These are phyloP conservation scores for Globodera rostochiensis DNA, from an alignment of 1,140 invertebrate genomes.

Conservation along the genomic window DNA sequence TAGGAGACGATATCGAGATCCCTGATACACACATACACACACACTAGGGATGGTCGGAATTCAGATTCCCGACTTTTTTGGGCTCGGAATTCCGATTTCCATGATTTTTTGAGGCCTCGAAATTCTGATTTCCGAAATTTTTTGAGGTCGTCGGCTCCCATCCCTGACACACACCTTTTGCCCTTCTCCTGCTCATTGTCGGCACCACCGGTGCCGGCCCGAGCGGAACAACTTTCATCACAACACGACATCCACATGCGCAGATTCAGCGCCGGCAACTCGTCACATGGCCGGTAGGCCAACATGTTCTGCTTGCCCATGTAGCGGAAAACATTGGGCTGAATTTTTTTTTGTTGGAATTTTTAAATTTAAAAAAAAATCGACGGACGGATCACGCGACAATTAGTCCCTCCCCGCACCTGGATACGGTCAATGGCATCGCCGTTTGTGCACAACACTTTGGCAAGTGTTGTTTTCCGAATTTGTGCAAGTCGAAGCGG, in stretches of 20 bases:
- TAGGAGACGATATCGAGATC: too few relatives aligned
- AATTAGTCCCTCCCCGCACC: constrained; percentile 33
- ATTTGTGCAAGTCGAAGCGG: constrained; percentile 76
- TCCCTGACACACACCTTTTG: not conserved
- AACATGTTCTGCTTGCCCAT: constrained; percentile 51
- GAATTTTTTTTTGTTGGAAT: not conserved
- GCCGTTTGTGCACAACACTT: constrained; percentile 79
- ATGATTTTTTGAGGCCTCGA: too few relatives aligned
- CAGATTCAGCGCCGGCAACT: constrained; percentile 51
- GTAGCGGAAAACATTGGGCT: constrained; percentile 61
- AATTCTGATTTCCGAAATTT: too few relatives aligned
- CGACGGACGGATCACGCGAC: not conserved
- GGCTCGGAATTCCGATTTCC: too few relatives aligned
- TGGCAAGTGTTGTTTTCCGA: constrained; percentile 74
- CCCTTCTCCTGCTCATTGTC: not conserved
- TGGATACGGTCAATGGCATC: constrained; percentile 73
- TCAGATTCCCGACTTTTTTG: too few relatives aligned
- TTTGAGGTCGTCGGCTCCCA: too few relatives aligned
- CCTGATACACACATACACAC: too few relatives aligned
- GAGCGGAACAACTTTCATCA: constrained; percentile 52
- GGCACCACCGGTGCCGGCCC: not conserved
- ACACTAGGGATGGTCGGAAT: too few relatives aligned
- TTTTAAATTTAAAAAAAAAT: not conserved
- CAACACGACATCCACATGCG: constrained; percentile 65
- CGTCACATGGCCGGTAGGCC: constrained; percentile 50